phyloP scores from a whole-genome alignment of 2,888 invertebrate species.

The Macaria liturata region DNA sequence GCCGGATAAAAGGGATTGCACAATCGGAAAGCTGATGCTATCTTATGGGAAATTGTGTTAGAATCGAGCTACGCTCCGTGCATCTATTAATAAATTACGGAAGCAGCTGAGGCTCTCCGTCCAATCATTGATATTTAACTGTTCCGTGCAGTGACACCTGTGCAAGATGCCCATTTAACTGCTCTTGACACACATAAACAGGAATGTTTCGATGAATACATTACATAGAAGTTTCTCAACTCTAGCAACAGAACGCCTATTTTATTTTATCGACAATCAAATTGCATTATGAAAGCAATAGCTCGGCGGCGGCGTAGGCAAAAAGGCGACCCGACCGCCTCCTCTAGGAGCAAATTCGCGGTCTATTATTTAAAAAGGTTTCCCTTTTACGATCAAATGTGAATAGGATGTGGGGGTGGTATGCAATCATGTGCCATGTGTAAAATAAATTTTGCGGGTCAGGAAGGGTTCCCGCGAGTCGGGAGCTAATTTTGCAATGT shows the following conservation, averaged over 20 bases:
- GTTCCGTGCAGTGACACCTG: slow-evolving; percentile 31
- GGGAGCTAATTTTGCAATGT: slow-evolving; percentile 34
- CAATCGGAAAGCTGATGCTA: slow-evolving; percentile 15
- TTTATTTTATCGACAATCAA: slow-evolving; percentile 11
- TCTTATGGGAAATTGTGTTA: slow-evolving; percentile 13
- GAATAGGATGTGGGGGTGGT: slow-evolving; percentile 28
- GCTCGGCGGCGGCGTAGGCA: slow-evolving; percentile 2
- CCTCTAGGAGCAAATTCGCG: slow-evolving; percentile 20
- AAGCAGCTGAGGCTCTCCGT: slow-evolving; percentile 24
- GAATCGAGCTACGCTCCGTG: slow-evolving; percentile 15
- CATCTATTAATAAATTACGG: slow-evolving; percentile 25
- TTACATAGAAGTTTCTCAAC: not conserved
- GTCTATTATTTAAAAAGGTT: slow-evolving; percentile 30
- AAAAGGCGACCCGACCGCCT: slow-evolving; percentile 13
- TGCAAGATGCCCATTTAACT: slow-evolving; percentile 24
- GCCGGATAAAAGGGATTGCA: slow-evolving; percentile 15
- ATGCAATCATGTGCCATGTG: slow-evolving; percentile 28
- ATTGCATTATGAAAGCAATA: slow-evolving; percentile 16
- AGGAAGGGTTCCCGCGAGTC: slow-evolving; percentile 31
- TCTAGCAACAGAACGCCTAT: not conserved
- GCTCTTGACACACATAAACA: slow-evolving; percentile 33
- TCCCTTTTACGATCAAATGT: slow-evolving; percentile 29
- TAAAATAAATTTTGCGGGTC: slow-evolving; percentile 28
- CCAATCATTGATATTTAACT: slow-evolving; percentile 25
- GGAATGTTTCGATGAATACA: slow-evolving; percentile 18